Conservation (phyloP, 2,797 vertebrate genomes). For the Chromobotia macracanthus region DNA sequence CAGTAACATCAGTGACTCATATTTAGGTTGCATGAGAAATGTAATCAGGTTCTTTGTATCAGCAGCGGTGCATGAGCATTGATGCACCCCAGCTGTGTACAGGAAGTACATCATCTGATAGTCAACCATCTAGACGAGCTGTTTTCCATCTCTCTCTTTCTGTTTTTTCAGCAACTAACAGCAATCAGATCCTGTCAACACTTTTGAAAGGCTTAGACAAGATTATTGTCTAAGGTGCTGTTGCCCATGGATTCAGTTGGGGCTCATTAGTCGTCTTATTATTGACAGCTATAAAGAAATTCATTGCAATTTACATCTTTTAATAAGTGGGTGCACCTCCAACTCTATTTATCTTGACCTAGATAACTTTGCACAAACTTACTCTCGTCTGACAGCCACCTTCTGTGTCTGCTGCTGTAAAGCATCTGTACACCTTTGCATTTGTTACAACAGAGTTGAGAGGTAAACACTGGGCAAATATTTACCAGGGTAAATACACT, state of each 20-base stretch:
- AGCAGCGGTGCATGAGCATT: conserved; percentile 54
- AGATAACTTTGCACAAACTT: conserved; percentile 54
- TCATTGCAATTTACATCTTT: conserved; percentile 2
- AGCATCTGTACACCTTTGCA: neutral
- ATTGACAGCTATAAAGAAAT: conserved; percentile 19
- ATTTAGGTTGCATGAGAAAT: conserved; percentile 59
- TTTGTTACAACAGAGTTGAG: no score
- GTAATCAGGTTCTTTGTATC: conserved; percentile 68
- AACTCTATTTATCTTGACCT: neutral
- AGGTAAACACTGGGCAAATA: neutral
- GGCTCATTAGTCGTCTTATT: conserved; percentile 11
- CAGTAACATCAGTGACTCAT: conserved; percentile 61
- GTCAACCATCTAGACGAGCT: neutral
- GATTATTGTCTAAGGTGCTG: neutral
- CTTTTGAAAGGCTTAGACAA: neutral
- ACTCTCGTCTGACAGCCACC: neutral
- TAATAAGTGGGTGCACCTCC: conserved; percentile 29
- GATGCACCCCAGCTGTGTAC: conserved; percentile 29
- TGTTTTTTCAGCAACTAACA: conserved; percentile 18
- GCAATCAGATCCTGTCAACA: neutral
- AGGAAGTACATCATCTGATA: conserved; percentile 55
- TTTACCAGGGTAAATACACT: neutral
- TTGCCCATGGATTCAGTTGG: neutral
- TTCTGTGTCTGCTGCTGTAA: conserved; percentile 8
- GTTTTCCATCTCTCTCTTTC: conserved; percentile 7